Conservation (phyloP, 2,797 vertebrate species). For the Chloroceryle inda region DNA sequence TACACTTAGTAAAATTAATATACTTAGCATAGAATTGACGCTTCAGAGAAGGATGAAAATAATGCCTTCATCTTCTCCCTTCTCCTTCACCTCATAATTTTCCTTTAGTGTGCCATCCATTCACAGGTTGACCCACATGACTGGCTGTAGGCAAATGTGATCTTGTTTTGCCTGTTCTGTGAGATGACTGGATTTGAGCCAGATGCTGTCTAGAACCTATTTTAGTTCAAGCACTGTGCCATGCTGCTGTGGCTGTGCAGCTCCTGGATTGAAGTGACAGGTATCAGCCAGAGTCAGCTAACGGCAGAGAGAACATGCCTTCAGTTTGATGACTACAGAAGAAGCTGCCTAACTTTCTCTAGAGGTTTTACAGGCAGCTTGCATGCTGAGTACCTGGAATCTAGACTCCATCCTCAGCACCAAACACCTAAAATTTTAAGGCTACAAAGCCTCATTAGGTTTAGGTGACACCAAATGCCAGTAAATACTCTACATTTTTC, state of each 20-base stretch:
- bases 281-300: neutral
- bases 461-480: neutral
- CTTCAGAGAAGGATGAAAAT: neutral
- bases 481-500: neutral
- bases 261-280: neutral
- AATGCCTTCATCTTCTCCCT: neutral
- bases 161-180: neutral
- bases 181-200: neutral
- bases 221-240: neutral
- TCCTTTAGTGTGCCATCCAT: neutral
- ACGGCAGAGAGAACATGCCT: accelerated
- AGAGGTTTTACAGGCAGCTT: neutral
- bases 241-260: neutral
- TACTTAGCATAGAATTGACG: accelerated
- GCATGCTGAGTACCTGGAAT: neutral
- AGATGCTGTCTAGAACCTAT: neutral
- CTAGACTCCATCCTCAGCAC: neutral
- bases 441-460: neutral
- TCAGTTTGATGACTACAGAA: neutral
- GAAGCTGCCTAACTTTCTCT: neutral
- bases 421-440: neutral
- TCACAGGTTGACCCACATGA: neutral
- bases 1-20: neutral
- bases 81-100: neutral
- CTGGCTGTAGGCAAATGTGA: neutral